These are phyloP conservation scores for Redunca redunca DNA, from an alignment of 2,113 vertebrate genomes.

Conservation along the genomic window DNA sequence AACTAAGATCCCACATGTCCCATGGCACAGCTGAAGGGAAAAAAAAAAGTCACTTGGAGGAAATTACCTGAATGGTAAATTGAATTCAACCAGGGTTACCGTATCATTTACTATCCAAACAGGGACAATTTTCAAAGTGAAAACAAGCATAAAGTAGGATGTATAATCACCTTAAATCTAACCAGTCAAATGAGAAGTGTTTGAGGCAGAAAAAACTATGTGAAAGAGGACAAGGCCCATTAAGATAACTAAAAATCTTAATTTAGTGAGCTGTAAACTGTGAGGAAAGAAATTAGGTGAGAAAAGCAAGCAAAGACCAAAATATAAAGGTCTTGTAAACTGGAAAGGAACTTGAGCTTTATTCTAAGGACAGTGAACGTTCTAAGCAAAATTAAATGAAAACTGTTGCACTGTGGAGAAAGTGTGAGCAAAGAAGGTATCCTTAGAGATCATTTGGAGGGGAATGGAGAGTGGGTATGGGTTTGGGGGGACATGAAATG, in stretches of 20 bases:
- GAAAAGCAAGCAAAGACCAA: neutral
- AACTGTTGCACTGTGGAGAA: neutral
- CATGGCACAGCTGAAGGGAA: neutral
- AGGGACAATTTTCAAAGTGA: neutral
- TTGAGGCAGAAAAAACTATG: neutral
- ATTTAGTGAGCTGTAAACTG: neutral
- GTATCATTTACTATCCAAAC: neutral
- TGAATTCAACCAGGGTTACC: neutral
- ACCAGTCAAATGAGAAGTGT: neutral
- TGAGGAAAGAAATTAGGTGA: neutral
- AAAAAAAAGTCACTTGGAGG: neutral
- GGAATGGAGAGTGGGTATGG: neutral
- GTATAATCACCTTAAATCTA: neutral
- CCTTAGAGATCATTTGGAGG: neutral
- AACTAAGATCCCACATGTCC: neutral
- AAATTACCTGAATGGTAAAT: neutral
- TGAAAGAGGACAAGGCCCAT: neutral
- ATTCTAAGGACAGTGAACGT: neutral
- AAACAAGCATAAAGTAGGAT: neutral
- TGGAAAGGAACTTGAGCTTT: neutral
- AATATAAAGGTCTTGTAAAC: neutral
- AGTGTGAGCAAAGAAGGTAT: neutral
- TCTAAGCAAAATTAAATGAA: neutral
- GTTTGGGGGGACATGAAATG: neutral
- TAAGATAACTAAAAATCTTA: neutral